phyloP scores from a whole-genome alignment of 1,140 invertebrate species.

The Diorhabda elongata region DNA sequence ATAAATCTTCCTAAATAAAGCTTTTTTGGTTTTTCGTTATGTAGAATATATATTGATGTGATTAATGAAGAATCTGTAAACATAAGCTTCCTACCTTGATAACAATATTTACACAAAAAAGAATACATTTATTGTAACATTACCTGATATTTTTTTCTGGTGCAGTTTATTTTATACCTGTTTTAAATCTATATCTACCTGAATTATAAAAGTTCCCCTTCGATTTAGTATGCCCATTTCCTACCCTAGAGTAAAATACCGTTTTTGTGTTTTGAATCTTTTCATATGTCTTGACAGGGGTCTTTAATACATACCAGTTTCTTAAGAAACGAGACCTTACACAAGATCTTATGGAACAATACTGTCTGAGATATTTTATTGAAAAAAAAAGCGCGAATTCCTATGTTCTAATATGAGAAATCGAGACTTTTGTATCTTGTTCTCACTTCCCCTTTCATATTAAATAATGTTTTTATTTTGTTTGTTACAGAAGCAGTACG shows the following conservation, averaged over 20 bases:
- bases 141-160: slow-evolving; percentile 5
- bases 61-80: background rate
- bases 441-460: background rate
- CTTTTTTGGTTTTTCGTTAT: background rate
- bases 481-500: slow-evolving; percentile 39
- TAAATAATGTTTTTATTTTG: slow-evolving; percentile 22
- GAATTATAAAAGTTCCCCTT: slow-evolving; percentile 26
- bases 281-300: slow-evolving; percentile 34
- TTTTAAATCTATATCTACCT: slow-evolving; percentile 30
- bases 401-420: background rate
- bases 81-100: slow-evolving; percentile 2
- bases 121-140: slow-evolving; percentile 5
- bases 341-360: slow-evolving; percentile 31
- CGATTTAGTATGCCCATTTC: slow-evolving; percentile 23
- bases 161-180: slow-evolving; percentile 27
- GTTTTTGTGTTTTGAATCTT: slow-evolving; percentile 32
- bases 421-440: too few species aligned
- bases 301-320: slow-evolving; percentile 32
- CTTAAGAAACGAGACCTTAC: slow-evolving; percentile 25
- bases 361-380: slow-evolving; percentile 36
- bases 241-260: slow-evolving; percentile 31
- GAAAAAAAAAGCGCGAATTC: slow-evolving; percentile 29
- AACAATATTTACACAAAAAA: slow-evolving; percentile 3
- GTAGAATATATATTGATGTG: too few species aligned
- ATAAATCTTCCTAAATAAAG: background rate